These are phyloP conservation scores for Meles meles DNA, from an alignment of 2,113 vertebrate species.

Conservation along the genomic window DNA sequence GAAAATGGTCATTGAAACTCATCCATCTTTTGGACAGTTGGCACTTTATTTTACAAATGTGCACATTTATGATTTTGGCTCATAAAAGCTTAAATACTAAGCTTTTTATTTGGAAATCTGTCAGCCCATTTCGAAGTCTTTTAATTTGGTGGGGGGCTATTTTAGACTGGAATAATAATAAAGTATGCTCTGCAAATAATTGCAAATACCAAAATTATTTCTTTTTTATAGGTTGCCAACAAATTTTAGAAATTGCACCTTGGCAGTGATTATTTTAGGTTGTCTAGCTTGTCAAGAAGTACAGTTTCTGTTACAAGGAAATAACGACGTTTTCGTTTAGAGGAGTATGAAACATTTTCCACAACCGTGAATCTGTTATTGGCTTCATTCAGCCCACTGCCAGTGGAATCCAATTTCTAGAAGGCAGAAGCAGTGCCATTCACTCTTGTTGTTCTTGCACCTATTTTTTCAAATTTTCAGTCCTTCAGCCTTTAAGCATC, in stretches of 20 bases:
- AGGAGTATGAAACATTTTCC: conserved; percentile 70
- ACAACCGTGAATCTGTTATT: conserved; percentile 54
- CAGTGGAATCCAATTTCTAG: conserved; percentile 73
- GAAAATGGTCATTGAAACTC: conserved; percentile 56
- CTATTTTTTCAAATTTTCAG: conserved; percentile 68
- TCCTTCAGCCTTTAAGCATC: conserved; percentile 53
- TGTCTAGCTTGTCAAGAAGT: conserved; percentile 68
- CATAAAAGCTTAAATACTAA: conserved; percentile 31
- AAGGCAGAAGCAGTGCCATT: conserved; percentile 70
- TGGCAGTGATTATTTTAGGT: conserved; percentile 68
- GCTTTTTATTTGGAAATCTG: conserved; percentile 48
- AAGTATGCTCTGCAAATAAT: conserved; percentile 18
- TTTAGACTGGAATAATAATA: conserved; percentile 57
- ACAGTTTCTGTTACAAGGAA: conserved; percentile 71
- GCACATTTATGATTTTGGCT: conserved; percentile 29
- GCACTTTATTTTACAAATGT: conserved; percentile 51
- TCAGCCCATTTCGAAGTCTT: conserved; percentile 33
- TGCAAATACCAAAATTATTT: conserved; percentile 58
- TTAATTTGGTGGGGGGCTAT: conserved; percentile 37
- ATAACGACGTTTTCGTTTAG: conserved; percentile 57
- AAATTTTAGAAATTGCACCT: conserved; percentile 61
- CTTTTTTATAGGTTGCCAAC: conserved; percentile 58
- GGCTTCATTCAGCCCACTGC: conserved; percentile 72
- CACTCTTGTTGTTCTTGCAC: conserved; percentile 62
- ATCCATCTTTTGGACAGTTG: conserved; percentile 52